Percentiles rank a stretch among this genome's conserved stretches.
phyloP scores from a whole-genome alignment of 2,797 vertebrate species.

The Aplochiton taeniatus region DNA sequence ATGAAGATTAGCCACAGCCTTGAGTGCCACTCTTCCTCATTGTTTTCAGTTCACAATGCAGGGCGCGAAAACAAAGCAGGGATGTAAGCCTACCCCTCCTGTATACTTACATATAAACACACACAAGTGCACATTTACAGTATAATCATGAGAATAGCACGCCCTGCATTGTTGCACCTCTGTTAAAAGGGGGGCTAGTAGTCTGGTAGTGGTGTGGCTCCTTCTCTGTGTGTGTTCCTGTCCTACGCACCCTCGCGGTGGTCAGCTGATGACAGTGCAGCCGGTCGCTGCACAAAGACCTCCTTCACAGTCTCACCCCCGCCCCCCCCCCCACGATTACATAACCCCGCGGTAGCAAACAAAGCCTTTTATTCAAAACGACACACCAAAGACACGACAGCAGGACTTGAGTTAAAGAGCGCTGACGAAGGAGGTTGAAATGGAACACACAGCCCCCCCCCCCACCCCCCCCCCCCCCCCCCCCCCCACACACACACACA shows the following conservation, averaged over 20 bases:
- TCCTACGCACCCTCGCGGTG: constrained; percentile 12
- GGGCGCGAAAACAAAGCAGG: too few relatives aligned
- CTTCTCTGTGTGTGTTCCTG: constrained; percentile 1
- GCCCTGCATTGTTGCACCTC: too few relatives aligned
- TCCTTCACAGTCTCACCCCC: constrained; percentile 39
- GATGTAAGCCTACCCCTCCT: too few relatives aligned
- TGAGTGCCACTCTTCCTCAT: background rate
- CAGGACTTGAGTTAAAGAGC: too few relatives aligned
- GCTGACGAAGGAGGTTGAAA: too few relatives aligned
- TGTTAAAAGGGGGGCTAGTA: too few relatives aligned
- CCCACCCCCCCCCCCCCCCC: too few relatives aligned
- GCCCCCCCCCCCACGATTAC: constrained; percentile 43
- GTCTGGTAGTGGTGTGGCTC: background rate
- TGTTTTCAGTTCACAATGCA: background rate
- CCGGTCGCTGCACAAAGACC: constrained; percentile 44
- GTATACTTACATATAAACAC: background rate
- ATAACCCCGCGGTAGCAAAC: constrained; percentile 35
- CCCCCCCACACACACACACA: too few relatives aligned
- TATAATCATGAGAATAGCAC: too few relatives aligned
- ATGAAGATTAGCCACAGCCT: constrained; percentile 27
- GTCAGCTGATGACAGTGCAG: constrained; percentile 28
- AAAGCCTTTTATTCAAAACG: constrained; percentile 19
- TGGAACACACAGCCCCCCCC: background rate
- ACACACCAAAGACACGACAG: background rate
- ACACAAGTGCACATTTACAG: background rate